A percentile compares a stretch with the other conserved stretches of the same genome.
These are phyloP conservation scores for Plutomurus gul DNA, from an alignment of 1,140 invertebrate species.

Conservation along the genomic window DNA sequence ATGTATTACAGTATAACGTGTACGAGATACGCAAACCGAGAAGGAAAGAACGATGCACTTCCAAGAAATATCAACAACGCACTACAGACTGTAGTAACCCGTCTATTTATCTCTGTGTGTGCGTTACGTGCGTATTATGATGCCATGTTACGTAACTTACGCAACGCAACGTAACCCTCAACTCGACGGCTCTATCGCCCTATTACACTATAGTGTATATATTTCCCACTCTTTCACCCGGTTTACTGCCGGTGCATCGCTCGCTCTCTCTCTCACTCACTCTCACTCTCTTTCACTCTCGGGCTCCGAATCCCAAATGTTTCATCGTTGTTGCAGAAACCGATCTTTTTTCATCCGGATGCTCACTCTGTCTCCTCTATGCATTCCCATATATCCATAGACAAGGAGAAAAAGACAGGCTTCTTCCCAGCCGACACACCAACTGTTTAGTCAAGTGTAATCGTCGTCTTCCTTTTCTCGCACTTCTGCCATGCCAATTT, in stretches of 20 bases:
- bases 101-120: too few relatives aligned
- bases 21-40: too few relatives aligned
- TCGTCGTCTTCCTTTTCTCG: neutral
- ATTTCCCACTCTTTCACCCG: too few relatives aligned
- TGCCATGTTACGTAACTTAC: neutral
- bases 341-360: neutral
- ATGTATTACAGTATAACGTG: too few relatives aligned
- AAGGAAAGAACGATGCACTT: constrained; percentile 17
- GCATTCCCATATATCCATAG: neutral
- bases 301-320: neutral
- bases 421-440: neutral
- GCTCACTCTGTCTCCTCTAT: neutral
- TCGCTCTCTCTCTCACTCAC: neutral
- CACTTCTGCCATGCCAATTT: too few relatives aligned
- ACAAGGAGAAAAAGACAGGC: neutral
- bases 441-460: neutral
- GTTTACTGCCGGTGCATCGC: neutral
- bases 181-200: too few relatives aligned
- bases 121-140: neutral
- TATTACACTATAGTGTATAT: too few relatives aligned
- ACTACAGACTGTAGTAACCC: neutral
- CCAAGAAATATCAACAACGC: neutral
- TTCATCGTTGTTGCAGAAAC: neutral
- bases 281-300: neutral
- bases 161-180: constrained; percentile 12